Evolutionary conservation across 2,797 vertebrate species (phyloP).

Genomic region (Onychomys leucogaster): DNA sequence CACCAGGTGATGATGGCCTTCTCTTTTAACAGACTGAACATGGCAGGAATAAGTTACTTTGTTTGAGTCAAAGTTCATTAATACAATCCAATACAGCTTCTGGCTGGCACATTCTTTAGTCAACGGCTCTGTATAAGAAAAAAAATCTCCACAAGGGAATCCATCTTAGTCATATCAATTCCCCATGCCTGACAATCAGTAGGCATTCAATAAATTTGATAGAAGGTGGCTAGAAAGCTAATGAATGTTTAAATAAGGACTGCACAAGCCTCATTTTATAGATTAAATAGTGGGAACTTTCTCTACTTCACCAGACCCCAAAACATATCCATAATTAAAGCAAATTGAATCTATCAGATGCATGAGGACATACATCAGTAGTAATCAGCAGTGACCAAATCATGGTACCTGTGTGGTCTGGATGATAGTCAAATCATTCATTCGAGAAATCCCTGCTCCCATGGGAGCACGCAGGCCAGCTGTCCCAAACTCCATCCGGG

Average conservation of each 20-base stretch:
- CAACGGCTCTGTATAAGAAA: neutral
- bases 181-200: neutral
- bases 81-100: neutral
- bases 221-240: neutral
- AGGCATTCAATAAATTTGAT: neutral
- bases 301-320: neutral
- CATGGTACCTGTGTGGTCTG: constrained; percentile 96
- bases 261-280: neutral
- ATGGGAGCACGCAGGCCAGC: constrained; percentile 96
- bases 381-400: neutral
- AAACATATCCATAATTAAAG: neutral
- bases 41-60: neutral
- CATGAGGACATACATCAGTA: neutral
- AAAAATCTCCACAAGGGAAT: neutral
- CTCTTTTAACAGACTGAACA: neutral
- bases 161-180: neutral
- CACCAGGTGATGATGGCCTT: neutral
- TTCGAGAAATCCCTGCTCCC: constrained; percentile 94
- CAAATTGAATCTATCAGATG: neutral
- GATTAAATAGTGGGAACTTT: neutral
- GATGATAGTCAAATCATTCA: constrained; percentile 98
- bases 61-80: neutral
- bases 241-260: neutral
- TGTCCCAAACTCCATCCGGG: constrained; percentile 97
- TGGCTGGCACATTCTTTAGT: neutral